Evolutionary conservation across 1,140 invertebrate genomes (phyloP).

Genomic region (Muscidifurax raptorellus): DNA sequence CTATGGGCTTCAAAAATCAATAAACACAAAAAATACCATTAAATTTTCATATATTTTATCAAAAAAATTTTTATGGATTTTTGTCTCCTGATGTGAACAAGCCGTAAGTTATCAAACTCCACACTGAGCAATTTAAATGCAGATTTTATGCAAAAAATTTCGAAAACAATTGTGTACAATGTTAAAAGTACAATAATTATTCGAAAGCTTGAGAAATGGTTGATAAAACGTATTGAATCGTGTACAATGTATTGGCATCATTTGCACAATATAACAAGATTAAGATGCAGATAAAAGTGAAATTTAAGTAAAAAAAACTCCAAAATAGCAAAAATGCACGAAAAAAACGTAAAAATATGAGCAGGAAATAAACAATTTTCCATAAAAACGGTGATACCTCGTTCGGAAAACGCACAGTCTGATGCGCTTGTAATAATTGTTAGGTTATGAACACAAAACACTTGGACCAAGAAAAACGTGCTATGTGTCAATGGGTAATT

Average conservation of each 20-base stretch:
- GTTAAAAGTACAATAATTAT: neutral
- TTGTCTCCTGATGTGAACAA: neutral
- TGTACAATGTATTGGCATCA: conserved; percentile 54
- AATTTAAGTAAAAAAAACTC: conserved; percentile 33
- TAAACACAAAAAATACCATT: neutral
- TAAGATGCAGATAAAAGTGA: neutral
- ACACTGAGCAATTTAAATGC: neutral
- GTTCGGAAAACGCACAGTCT: neutral
- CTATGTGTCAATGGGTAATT: conserved; percentile 38
- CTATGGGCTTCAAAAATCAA: neutral
- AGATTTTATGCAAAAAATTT: neutral
- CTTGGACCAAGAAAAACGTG: conserved; percentile 33
- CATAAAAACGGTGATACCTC: neutral
- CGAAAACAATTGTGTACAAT: neutral
- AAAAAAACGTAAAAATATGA: conserved; percentile 28
- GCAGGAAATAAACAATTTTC: neutral
- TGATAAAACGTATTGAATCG: conserved; percentile 38
- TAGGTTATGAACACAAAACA: conserved; percentile 29
- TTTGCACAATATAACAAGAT: neutral
- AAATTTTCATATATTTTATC: neutral
- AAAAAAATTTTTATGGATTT: neutral
- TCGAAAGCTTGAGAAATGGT: neutral
- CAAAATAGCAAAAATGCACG: conserved; percentile 29
- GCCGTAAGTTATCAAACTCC: neutral
- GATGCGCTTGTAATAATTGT: neutral